Conservation (phyloP, 2,888 invertebrate species). For the Sinodicranocentrus sp. region DNA sequence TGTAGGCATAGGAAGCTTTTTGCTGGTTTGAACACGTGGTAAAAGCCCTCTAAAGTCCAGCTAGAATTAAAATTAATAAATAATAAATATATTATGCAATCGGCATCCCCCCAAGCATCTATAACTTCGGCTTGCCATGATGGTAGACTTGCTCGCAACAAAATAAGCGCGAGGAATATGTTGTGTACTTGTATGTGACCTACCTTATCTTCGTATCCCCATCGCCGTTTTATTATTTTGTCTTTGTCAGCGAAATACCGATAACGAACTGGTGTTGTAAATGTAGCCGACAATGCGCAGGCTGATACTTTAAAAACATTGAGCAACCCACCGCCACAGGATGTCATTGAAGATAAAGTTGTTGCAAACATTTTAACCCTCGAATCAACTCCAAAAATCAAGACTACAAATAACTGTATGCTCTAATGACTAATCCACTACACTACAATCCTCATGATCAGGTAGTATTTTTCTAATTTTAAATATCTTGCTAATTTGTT, state of each 20-base stretch:
- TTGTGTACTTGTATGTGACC: not conserved
- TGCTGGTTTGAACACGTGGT: constrained; percentile 82
- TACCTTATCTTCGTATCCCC: constrained; percentile 86
- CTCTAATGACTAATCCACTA: too few species aligned
- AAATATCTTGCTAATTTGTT: too few species aligned
- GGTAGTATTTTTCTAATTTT: too few species aligned
- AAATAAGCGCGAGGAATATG: too few species aligned
- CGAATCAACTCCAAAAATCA: too few species aligned
- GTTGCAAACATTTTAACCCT: too few species aligned
- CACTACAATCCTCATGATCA: too few species aligned
- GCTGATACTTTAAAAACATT: constrained; percentile 46
- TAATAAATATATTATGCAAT: not conserved
- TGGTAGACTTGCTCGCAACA: too few species aligned
- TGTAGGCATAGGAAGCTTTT: constrained; percentile 83
- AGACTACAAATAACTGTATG: too few species aligned
- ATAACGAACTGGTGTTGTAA: constrained; percentile 79
- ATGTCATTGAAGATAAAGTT: constrained; percentile 1
- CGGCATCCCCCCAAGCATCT: too few species aligned
- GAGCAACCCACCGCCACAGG: constrained; percentile 31
- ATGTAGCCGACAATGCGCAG: constrained; percentile 34
- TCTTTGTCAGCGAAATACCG: constrained; percentile 84
- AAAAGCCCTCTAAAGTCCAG: constrained; percentile 82
- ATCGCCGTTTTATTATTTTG: constrained; percentile 82
- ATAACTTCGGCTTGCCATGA: not conserved
- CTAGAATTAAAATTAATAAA: constrained; percentile 77